A percentile compares a stretch with the other conserved stretches of the same genome.
Evolutionary conservation across 2,113 vertebrate species (phyloP).

Genomic region (Hyla sarda): DNA sequence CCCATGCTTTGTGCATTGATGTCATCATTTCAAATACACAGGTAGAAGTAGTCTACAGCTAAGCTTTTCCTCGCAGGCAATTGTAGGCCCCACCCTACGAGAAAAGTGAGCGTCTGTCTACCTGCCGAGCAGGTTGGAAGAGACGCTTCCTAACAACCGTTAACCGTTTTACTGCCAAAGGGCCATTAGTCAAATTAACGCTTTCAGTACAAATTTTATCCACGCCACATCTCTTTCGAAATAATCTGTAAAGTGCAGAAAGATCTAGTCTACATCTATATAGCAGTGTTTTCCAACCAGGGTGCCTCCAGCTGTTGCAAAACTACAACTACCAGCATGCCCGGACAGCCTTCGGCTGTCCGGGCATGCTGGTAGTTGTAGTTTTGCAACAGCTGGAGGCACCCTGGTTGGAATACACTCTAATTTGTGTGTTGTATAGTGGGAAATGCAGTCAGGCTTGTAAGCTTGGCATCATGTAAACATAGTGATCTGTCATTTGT

Average conservation of each 20-base stretch:
- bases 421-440: no score
- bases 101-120: constrained; percentile 24
- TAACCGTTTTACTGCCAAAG: constrained; percentile 25
- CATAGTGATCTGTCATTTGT: no score
- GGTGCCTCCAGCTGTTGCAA: no score
- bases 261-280: no score
- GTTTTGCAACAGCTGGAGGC: no score
- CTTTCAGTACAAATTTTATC: background rate
- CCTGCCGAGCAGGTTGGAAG: constrained; percentile 41
- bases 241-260: background rate
- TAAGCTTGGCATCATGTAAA: no score
- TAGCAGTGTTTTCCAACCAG: no score
- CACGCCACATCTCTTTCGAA: background rate
- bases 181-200: background rate
- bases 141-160: constrained; percentile 12
- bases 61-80: constrained; percentile 31
- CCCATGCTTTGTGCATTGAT: constrained; percentile 33
- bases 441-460: no score
- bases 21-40: constrained; percentile 44
- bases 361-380: no score
- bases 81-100: constrained; percentile 34
- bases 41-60: constrained; percentile 25
- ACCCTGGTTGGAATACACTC: no score
- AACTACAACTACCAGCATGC: no score
- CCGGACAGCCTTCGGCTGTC: no score